Base-by-base conservation (phyloP, 2,797 vertebrate genomes). In the Gastrophryne carolinensis region DNA sequence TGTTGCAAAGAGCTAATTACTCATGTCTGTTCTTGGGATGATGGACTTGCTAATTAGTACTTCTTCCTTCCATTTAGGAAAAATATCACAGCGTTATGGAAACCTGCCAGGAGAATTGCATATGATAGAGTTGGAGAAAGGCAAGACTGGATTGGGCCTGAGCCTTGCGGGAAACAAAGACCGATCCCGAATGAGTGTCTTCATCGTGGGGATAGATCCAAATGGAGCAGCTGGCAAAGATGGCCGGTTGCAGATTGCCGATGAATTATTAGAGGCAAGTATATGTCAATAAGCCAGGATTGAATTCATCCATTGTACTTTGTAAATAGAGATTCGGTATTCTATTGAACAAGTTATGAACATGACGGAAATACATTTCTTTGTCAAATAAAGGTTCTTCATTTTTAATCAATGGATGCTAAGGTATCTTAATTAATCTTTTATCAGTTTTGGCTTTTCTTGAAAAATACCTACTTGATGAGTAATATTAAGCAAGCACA, bases 151-250 rank as follows among this genome's bases (percentile, higher is more conserved):
- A 77, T 90, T 99, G 87, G 97, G 97, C 66, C 93, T 99, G 76
- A 98, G 96, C 87, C 92, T 99, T 86, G 97, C 97, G 10, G 97
- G 97, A 37, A 99, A 99, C 89, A 92, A 93, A 84, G 97, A 98
- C 84, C 93, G 96, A 81, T 92, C 94, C 30, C 92, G 94, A 81
- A 98, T 98, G 97, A 98, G 96, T 49, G 96, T 98, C 75, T 98
- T 98, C 68, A 88, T 98, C 80, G 97, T 98, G 86, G 96, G 95
- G 65, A 99, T 98, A 72, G 97, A 98, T 80, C 94, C 95, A 84
- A 92, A 82, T 26, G 96, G 97, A 77, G 96, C 96, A 13, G 96
- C 95, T 3, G 94, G 95, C 15, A 91, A 83, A 86, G 97, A 98
- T 21, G 93, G 94, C 54, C 92, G 94, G 27, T 89, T 99, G 63